These are phyloP conservation scores for Danio tinwini DNA, from an alignment of 2,797 vertebrate genomes.

Conservation along the genomic window DNA sequence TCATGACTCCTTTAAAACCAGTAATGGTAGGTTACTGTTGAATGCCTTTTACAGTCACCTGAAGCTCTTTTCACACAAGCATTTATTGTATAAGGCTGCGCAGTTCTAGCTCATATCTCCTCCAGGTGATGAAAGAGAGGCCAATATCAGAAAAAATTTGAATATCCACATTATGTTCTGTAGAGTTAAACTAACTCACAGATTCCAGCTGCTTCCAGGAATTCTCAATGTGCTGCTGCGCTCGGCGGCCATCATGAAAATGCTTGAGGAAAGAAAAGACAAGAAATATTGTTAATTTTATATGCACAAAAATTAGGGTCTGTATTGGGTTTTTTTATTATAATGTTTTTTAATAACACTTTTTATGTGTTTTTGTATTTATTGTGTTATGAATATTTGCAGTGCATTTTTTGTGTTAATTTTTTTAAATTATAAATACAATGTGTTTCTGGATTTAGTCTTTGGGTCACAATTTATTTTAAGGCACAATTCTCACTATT, in stretches of 20 bases:
- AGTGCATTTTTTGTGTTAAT: no score
- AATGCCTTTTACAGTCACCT: background rate
- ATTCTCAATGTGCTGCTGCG: constrained; percentile 95
- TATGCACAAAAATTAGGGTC: background rate
- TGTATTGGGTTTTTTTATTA: background rate
- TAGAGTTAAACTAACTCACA: constrained; percentile 76
- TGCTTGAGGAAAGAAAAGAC: constrained; percentile 75
- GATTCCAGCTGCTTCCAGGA: constrained; percentile 98
- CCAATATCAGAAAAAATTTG: background rate
- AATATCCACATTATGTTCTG: constrained; percentile 24
- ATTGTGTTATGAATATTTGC: no score
- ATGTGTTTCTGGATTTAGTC: no score
- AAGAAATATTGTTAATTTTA: constrained; percentile 2
- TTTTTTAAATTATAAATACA: no score
- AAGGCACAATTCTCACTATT: no score
- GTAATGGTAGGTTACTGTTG: background rate
- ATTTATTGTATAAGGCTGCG: background rate
- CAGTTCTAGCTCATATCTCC: background rate
- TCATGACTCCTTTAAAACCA: background rate
- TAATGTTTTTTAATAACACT: background rate
- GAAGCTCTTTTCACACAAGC: background rate
- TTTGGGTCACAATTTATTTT: no score
- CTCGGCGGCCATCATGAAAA: constrained; percentile 94
- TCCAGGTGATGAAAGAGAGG: constrained; percentile 1
- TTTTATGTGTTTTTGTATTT: no score